Percentiles rank a stretch among this genome's conserved stretches.
These are phyloP conservation scores for Riptortus pedestris DNA, from an alignment of 1,140 invertebrate genomes.

Conservation along the genomic window DNA sequence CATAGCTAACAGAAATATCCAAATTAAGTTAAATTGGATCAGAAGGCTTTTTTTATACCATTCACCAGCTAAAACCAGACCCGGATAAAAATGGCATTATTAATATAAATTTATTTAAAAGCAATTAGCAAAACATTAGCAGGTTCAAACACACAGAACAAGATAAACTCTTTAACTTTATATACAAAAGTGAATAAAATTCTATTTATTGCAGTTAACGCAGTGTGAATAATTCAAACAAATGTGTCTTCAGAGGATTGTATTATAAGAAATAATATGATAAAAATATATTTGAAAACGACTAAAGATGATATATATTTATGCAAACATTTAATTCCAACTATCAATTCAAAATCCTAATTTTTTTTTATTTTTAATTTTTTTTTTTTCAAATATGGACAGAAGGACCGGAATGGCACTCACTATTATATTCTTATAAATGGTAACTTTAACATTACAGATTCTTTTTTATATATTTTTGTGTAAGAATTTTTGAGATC, in stretches of 20 bases:
- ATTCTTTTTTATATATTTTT: background rate
- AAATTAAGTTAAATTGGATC: background rate
- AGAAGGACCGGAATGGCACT: slow-evolving; percentile 2
- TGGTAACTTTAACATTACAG: slow-evolving; percentile 1
- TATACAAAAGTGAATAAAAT: background rate
- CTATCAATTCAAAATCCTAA: background rate
- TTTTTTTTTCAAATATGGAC: background rate
- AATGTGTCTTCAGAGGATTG: background rate
- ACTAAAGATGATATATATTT: background rate
- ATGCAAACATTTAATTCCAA: background rate
- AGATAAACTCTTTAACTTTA: background rate
- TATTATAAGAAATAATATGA: background rate
- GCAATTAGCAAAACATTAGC: background rate
- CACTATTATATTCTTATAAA: background rate
- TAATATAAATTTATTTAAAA: background rate
- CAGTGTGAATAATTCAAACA: background rate
- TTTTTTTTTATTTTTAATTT: background rate
- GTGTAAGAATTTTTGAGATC: slow-evolving; percentile 6
- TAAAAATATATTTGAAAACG: background rate
- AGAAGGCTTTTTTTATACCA: background rate
- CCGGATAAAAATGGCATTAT: background rate
- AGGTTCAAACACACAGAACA: background rate
- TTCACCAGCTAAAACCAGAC: background rate
- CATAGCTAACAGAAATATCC: no score
- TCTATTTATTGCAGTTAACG: background rate